Evolutionary conservation across 30 jellyfish, hydroid and myxozoan genomes (phyloP), one percentile per base, ranked within the genome.

Genomic region (Rhopilema esculentum): DNA sequence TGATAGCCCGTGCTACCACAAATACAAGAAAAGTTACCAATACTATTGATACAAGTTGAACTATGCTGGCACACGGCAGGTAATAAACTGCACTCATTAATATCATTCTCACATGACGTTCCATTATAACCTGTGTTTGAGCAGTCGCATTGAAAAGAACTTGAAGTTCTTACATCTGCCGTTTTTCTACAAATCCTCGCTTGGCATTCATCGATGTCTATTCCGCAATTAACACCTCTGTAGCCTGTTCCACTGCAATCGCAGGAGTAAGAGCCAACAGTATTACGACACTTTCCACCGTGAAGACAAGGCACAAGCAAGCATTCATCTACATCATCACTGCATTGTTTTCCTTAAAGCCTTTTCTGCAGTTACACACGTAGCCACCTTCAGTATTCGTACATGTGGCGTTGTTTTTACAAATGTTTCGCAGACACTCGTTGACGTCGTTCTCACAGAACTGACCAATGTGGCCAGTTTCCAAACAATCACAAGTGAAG

Each of bases 61-160:
- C 74, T 89, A 70, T 89, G 68, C 29, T 57, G 90, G 49, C 97
- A 89, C 49, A 21, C 27, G 23, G 91, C n/a, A 66, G 79, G 75
- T 27, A 8, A 1, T 0, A 30, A n/a, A 19, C 8, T 61, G 57
- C 98, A 92, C 64, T 92, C 98, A 64, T 92, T 80, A 16, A 86
- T 24, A 50, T 79, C 87, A 1, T 32, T 32, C 9, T 84, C 92
- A 52, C 98, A 92, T 17, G 15, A 20, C 57, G 27, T 33, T 21
- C 98, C 98, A 63, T 25, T 19, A 49, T 32, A 86, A 8, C 98
- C 98, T 7, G 94, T 79, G 28, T 79, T 66, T 17, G 77, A 8
- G 49, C 97, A 90, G 81, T 83, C 81, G 80, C 97, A 90, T 68
- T 48, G 53, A 49, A 63, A 92, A 26, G 93, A 83, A 0, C 93